Evolutionary conservation across 2,113 vertebrate genomes (phyloP).

Genomic region (Triplophysa rosa): DNA sequence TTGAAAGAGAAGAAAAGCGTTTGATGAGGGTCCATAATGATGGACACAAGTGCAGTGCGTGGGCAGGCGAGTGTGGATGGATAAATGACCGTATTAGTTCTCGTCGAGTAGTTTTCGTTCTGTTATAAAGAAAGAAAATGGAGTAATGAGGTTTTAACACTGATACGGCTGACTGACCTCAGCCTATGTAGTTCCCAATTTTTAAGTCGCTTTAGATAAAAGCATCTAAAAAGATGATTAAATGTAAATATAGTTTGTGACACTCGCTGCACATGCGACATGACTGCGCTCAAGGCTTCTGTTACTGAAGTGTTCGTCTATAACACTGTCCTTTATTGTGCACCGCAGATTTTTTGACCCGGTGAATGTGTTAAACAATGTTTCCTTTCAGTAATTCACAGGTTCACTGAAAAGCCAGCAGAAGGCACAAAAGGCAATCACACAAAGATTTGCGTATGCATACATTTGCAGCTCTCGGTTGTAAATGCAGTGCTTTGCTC

Average conservation of each 20-base stretch:
- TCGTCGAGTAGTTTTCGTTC: conserved; percentile 8
- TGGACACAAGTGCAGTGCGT: conserved; percentile 7
- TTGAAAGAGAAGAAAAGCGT: not conserved
- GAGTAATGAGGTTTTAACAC: conserved; percentile 9
- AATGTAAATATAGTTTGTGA: not conserved
- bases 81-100: conserved; percentile 1
- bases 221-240: no score
- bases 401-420: not conserved
- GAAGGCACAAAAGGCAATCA: not conserved
- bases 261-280: not conserved
- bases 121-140: not conserved
- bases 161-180: conserved; percentile 7
- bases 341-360: not conserved
- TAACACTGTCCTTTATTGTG: not conserved
- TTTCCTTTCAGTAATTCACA: not conserved
- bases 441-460: not conserved
- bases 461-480: not conserved
- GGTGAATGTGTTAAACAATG: not conserved
- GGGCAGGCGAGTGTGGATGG: conserved; percentile 3
- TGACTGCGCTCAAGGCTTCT: not conserved
- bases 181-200: not conserved
- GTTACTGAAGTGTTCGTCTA: not conserved
- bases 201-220: no score
- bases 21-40: conserved; percentile 24
- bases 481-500: not conserved